These are phyloP conservation scores for Piaya cayana DNA, from an alignment of 2,113 vertebrate genomes.

Conservation along the genomic window DNA sequence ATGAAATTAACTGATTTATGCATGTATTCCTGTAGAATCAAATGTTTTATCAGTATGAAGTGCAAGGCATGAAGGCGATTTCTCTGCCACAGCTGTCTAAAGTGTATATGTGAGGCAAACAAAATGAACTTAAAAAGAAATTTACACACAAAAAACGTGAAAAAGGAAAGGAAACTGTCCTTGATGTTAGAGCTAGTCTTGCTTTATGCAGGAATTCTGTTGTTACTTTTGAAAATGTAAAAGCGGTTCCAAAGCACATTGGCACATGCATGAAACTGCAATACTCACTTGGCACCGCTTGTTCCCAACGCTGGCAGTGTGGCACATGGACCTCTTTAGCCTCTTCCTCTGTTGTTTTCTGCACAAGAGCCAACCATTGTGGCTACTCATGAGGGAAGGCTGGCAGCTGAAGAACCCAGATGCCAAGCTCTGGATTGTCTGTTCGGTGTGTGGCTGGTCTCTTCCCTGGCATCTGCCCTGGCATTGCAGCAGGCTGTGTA, in stretches of 20 bases:
- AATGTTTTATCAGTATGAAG: slow-evolving; percentile 27
- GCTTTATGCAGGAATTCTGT: slow-evolving; percentile 82
- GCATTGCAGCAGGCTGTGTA: slow-evolving; percentile 80
- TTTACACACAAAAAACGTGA: neutral
- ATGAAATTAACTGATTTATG: slow-evolving; percentile 49
- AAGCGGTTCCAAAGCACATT: slow-evolving; percentile 79
- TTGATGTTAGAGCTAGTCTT: slow-evolving; percentile 68
- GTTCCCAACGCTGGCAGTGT: slow-evolving; percentile 78
- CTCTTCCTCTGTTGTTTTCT: slow-evolving; percentile 83
- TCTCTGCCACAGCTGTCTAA: neutral
- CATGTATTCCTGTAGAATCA: neutral
- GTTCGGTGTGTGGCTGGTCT: slow-evolving; percentile 80
- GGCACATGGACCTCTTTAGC: slow-evolving; percentile 82
- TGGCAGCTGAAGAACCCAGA: slow-evolving; percentile 87
- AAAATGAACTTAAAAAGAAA: slow-evolving; percentile 34
- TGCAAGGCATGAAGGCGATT: neutral
- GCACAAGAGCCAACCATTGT: slow-evolving; percentile 82
- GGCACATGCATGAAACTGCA: slow-evolving; percentile 74
- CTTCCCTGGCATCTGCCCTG: slow-evolving; percentile 84
- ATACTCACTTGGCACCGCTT: slow-evolving; percentile 78
- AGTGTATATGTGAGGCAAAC: neutral
- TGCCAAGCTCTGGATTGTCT: slow-evolving; percentile 87
- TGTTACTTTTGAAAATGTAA: slow-evolving; percentile 80
- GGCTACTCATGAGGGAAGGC: slow-evolving; percentile 82
- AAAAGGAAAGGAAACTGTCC: slow-evolving; percentile 49